phyloP scores from a whole-genome alignment of 2,888 invertebrate genomes.

The Monochamus alternatus region DNA sequence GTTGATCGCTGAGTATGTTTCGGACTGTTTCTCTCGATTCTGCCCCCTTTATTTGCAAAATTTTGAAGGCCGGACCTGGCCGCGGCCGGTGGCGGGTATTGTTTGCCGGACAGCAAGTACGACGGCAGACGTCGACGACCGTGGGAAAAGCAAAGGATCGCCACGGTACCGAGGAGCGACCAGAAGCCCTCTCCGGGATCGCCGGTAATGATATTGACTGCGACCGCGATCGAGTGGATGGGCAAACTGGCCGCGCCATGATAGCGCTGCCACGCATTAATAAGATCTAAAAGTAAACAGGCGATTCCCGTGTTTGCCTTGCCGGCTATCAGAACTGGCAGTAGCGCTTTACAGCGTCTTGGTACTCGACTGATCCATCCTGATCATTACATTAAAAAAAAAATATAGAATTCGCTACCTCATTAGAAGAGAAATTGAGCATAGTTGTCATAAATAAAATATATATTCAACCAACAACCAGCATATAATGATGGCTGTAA shows the following conservation, averaged over 20 bases:
- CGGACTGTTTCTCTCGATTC: too few relatives aligned
- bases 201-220: constrained; percentile 54
- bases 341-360: not conserved
- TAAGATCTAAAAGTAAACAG: constrained; percentile 4
- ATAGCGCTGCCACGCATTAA: constrained; percentile 36
- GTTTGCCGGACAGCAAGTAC: constrained; percentile 56
- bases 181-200: constrained; percentile 36
- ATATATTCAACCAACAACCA: too few relatives aligned
- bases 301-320: constrained; percentile 5
- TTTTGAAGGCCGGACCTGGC: not conserved
- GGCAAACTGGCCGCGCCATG: constrained; percentile 51
- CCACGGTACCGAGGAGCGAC: not conserved
- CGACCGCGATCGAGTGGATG: constrained; percentile 51
- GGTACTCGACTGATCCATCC: too few relatives aligned
- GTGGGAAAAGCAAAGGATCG: constrained; percentile 66
- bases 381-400: not conserved
- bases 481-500: too few relatives aligned
- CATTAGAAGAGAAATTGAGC: too few relatives aligned
- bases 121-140: constrained; percentile 57
- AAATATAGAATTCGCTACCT: too few relatives aligned
- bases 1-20: too few relatives aligned
- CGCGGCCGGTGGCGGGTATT: constrained; percentile 60
- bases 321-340: not conserved
- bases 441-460: too few relatives aligned
- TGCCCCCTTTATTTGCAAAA: not conserved